Percentiles rank a stretch among this genome's conserved stretches.
Conservation (phyloP, 2,888 invertebrate species). For the Chymomyza amoena region DNA sequence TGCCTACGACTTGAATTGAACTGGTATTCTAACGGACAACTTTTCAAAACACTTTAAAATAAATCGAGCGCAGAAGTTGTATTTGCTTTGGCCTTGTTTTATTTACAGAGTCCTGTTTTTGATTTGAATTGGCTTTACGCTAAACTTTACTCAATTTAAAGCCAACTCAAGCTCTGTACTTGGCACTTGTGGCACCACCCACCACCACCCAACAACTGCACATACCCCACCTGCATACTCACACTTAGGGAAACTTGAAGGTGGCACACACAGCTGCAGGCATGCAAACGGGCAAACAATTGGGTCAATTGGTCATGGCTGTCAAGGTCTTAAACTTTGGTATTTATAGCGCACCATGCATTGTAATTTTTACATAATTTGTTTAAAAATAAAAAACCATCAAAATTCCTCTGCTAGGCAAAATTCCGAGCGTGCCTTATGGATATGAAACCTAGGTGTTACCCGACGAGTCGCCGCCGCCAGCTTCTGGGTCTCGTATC, state of each 20-base stretch:
- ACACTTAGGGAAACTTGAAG: slow-evolving; percentile 21
- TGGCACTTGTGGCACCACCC: background rate
- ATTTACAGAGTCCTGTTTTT: background rate
- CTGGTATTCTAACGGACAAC: slow-evolving; percentile 3
- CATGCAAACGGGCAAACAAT: slow-evolving; percentile 49
- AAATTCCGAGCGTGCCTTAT: background rate
- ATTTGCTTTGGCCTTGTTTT: slow-evolving; percentile 31
- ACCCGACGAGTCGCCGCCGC: background rate
- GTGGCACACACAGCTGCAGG: slow-evolving; percentile 16
- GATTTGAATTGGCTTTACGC: slow-evolving; percentile 28
- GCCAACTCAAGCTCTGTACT: background rate
- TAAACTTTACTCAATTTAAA: slow-evolving; percentile 47
- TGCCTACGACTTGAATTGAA: background rate
- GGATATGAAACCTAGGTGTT: background rate
- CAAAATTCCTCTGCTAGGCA: background rate
- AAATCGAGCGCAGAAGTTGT: background rate
- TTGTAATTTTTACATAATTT: slow-evolving; percentile 57
- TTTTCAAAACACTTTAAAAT: slow-evolving; percentile 18
- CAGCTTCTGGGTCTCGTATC: background rate
- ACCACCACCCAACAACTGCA: slow-evolving; percentile 6
- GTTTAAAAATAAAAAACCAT: slow-evolving; percentile 28
- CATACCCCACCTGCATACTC: background rate
- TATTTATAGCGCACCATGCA: slow-evolving; percentile 63
- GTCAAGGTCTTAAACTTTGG: slow-evolving; percentile 60
- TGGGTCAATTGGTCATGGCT: slow-evolving; percentile 69